Base-by-base conservation (phyloP, 2,797 vertebrate species). In the Phoeniculus purpureus region DNA sequence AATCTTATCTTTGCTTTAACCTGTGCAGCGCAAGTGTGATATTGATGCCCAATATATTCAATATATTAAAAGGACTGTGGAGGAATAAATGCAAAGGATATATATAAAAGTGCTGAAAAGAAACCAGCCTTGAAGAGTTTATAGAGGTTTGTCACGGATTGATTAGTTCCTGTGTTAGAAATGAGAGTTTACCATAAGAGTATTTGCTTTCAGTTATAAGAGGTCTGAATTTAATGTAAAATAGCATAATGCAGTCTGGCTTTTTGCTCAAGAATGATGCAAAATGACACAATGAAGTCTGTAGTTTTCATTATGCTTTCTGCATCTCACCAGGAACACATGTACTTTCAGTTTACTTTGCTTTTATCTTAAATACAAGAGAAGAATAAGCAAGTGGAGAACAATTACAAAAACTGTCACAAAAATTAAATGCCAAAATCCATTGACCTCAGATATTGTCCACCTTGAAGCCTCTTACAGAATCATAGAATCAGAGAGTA, bases 1-100 rank as follows among this genome's bases (percentile, higher is more conserved):
- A 90, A 93, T n/a, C 66, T 94, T 89, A 92, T 81, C 62, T 91
- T 93, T 92, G 34, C 37, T 94, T 85, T 94, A 89, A 95, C 50
- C 89, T 87, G 23, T 90, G 32, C 66, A 81, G 73, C 87, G 37
- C 71, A 87, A 82, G 61, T 80, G 61, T 91, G 81, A 94, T 93
- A 76, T 52, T 93, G 90, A 85, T 90, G 18, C 47, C 16, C 70
- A 29, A 79, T 7, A 71, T 29, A 70, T 76, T 61, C 51, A 87
- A n/a, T n/a, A 66, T 70, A 66, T 74, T 84, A 61, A 76, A 87
- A 94, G 73, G 66, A 59, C 18, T 80, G 15, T 2, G 15, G 72
- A 55, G 6, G 16, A 89, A 89, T 60, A 92, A 93, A 86, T 66
- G 23, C 51, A 87, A 90, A 92, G 19, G 8, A 66, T 52, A 77